Evolutionary conservation across 2,113 vertebrate genomes (phyloP).

Genomic region (Platysteira castanea): DNA sequence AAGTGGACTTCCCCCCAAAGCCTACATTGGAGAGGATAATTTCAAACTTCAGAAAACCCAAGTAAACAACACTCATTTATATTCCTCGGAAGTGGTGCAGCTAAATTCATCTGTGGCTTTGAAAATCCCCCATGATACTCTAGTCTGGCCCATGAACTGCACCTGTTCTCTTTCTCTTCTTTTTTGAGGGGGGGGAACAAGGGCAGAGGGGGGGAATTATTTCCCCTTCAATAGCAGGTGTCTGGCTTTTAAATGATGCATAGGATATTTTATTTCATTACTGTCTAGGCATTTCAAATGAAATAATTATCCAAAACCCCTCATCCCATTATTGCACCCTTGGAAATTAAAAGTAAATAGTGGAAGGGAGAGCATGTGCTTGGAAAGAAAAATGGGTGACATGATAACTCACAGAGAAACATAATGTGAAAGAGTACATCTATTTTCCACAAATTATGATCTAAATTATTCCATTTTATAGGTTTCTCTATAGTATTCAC

Average conservation of each 20-base stretch:
- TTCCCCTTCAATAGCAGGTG: background rate
- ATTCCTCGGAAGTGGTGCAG: background rate
- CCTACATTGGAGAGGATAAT: background rate
- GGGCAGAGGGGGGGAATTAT: background rate
- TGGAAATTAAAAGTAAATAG: background rate
- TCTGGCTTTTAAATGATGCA: background rate
- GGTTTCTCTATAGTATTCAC: background rate
- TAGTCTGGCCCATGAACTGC: background rate
- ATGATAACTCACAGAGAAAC: background rate
- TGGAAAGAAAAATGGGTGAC: background rate
- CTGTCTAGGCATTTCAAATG: background rate
- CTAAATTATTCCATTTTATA: background rate
- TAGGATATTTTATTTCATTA: slow-evolving; percentile 6
- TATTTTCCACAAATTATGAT: background rate
- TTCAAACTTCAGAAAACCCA: background rate
- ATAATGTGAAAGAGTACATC: background rate
- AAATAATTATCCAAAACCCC: background rate
- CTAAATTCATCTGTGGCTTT: background rate
- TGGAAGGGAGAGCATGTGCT: background rate
- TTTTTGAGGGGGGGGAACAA: background rate
- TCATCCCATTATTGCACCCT: background rate
- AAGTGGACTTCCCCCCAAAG: background rate
- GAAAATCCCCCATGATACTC: background rate
- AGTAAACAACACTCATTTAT: background rate
- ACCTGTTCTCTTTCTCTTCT: background rate